A percentile compares a stretch with the other conserved stretches of the same genome.
Evolutionary conservation across 2,797 vertebrate genomes (phyloP).

Genomic region (Presbytis comata): DNA sequence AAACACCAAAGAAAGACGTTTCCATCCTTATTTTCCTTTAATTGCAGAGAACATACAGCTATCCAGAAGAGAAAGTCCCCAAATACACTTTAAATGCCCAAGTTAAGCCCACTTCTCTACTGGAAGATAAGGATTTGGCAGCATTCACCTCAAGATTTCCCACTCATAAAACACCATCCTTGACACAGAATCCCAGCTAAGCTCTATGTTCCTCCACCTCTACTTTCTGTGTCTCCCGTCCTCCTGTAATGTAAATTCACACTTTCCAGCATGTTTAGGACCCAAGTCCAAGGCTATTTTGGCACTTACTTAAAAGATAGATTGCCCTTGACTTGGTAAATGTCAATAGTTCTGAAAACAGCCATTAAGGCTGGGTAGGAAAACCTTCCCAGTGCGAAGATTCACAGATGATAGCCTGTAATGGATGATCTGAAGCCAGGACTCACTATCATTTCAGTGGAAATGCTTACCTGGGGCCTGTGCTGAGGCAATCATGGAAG

Average conservation of each 20-base stretch:
- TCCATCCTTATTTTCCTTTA: neutral
- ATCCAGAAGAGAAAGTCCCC: neutral
- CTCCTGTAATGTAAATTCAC: neutral
- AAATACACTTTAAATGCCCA: neutral
- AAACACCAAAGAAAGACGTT: neutral
- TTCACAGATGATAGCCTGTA: neutral
- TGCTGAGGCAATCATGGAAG: neutral
- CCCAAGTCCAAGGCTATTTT: neutral
- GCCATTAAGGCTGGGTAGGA: neutral
- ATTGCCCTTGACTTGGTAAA: conserved; percentile 44
- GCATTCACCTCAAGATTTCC: neutral
- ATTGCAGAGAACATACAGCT: neutral
- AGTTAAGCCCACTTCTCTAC: neutral
- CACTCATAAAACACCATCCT: neutral
- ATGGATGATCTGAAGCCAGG: neutral
- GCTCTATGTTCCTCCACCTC: neutral
- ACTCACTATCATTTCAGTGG: neutral
- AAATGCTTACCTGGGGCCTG: neutral
- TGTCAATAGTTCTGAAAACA: conserved; percentile 54
- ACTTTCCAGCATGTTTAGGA: neutral
- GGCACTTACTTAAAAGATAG: conserved; percentile 26
- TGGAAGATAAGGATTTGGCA: neutral
- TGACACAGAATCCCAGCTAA: neutral
- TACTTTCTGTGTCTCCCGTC: too few relatives aligned
- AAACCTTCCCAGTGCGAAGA: conserved; percentile 58